Evolutionary conservation across 2,797 vertebrate genomes (phyloP), one percentile per base, ranked within the genome.

Genomic region (Botia kubotai): DNA sequence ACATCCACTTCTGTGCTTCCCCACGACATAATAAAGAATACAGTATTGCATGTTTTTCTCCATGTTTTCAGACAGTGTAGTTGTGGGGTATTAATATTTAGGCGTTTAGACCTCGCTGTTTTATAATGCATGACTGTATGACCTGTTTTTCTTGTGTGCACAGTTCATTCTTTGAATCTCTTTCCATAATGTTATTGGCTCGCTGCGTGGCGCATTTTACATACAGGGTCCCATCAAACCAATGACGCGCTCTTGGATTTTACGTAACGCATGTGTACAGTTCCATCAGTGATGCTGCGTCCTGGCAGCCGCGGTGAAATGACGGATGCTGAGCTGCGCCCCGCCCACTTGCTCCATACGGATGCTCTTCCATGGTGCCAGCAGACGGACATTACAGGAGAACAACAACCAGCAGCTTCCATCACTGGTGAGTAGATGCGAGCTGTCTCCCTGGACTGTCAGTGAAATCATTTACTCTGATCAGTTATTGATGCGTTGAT

Each of bases 341-440:
- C 16, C 60, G 5, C 73, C 26, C 36, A 29, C 57, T 16, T 65
- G 16, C 3, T 17, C 46, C 67, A 48, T 21, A 55, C 67, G 6
- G 55, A 69, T 63, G 26, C 68, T 72, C 77, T 26, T 62, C 71
- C 50, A 57, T 58, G 1, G 57, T 48, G 70, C 71, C 63, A 57
- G 74, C 57, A 26, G 57, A 73, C 77, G 70, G 77, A 72, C 77
- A 73, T 80, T 65, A 73, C 70, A 73, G 3, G 48, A 79, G 58
- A 68, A 79, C 53, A 72, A 79, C 77, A 72, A 72, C 77, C 29
- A 29, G 29, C 60, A 66, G 60, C 60, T 50, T 72, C 70, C 70
- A 73, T 80, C 58, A 57, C 57, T 5, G 26, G 69, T 80, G 33
- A 73, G 78, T 80, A 43, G 2, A 26, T 16, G 43, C 23, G 2